Evolutionary conservation across 2,797 vertebrate genomes (phyloP), one percentile per base, ranked within the genome.

Genomic region (Catostomus latipinnis): DNA sequence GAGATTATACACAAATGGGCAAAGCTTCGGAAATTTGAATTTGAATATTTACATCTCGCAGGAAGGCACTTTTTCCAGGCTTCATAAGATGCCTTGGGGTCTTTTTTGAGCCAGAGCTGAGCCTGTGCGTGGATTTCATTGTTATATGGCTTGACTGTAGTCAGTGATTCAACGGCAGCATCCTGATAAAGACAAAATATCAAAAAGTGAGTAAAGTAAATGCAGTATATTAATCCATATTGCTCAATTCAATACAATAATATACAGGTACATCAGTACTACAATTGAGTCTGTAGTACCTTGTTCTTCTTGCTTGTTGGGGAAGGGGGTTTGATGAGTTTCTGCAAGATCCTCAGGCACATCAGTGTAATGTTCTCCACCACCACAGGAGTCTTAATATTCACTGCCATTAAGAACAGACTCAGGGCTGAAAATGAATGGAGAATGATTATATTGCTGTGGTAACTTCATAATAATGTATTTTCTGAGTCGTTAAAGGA

Each of bases 281-380:
- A n/a, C 4, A 65, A n/a, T 65, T 0, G 1, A 58, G 22, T 8
- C 6, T 45, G 16, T 58, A 43, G 1, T 88, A 99, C 98, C 97
- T 99, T 99, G 90, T 99, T 99, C 88, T 98, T 99, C 92, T 99
- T 99, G 96, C 98, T 99, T 58, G 97, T 99, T 12, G 98, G 96
- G 50, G 96, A 95, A 61, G 97, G 97, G 0, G 98, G 98, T 84
- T 97, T 99, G 86, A 99, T 98, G 78, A 99, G 94, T 87, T 98
- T 99, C 88, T 99, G 98, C 8, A 99, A 92, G 88, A 99, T 99
- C 89, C 97, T 95, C 89, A 99, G 92, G 88, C 98, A 99, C 97
- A 99, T 99, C 69, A 99, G 94, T 13, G 98, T 99, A 86, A 99
- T 98, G 91, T 99, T 99, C 85, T 99, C 98, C 79, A 99, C 98